A percentile compares a stretch with the other conserved stretches of the same genome.
phyloP scores from a whole-genome alignment of 2,888 invertebrate species.

The Syrista parreyssii region DNA sequence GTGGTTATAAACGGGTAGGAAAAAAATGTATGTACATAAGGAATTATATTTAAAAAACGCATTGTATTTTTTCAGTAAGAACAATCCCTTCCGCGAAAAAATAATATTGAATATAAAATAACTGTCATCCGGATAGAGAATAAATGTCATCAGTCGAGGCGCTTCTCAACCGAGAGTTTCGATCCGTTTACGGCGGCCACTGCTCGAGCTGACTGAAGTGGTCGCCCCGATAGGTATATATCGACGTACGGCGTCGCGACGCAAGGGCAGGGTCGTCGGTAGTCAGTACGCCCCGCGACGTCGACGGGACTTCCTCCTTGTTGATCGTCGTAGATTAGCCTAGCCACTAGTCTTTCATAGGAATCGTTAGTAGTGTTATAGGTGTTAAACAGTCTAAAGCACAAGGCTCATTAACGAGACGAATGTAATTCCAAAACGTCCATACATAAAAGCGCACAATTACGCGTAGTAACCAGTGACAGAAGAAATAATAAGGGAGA shows the following conservation, averaged over 20 bases:
- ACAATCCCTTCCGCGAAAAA: background rate
- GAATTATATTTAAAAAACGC: background rate
- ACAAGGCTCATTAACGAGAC: background rate
- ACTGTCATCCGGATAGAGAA: background rate
- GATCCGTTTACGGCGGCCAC: background rate
- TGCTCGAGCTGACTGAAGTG: conserved; percentile 1
- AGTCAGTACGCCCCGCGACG: conserved; percentile 61
- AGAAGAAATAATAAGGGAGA: background rate
- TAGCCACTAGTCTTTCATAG: conserved; percentile 20
- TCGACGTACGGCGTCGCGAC: conserved; percentile 52
- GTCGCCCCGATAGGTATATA: conserved; percentile 32
- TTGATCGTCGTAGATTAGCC: conserved; percentile 29
- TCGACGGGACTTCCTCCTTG: conserved; percentile 42
- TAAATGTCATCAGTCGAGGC: background rate
- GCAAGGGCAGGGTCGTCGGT: conserved; percentile 65
- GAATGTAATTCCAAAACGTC: conserved; percentile 7
- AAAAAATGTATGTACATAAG: background rate
- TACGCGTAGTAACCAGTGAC: background rate
- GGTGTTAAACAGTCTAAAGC: background rate
- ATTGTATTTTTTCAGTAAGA: background rate
- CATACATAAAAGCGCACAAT: conserved; percentile 7
- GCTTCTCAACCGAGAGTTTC: background rate
- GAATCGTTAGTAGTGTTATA: background rate
- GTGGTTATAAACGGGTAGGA: background rate
- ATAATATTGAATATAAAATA: background rate